Evolutionary conservation across 2,797 vertebrate genomes (phyloP).

Genomic region (Manis pentadactyla): DNA sequence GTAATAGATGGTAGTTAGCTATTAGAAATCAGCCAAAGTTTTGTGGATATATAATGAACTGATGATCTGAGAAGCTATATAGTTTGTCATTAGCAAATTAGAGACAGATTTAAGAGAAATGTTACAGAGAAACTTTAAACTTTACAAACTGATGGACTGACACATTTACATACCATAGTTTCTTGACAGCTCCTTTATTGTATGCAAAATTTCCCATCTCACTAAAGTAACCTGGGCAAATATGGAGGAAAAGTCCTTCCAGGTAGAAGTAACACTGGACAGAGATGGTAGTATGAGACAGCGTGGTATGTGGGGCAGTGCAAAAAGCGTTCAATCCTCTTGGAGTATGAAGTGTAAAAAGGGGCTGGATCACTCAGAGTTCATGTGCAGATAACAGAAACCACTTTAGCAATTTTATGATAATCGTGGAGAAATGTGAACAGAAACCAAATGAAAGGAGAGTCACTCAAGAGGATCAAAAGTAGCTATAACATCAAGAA

Average conservation of each 20-base stretch:
- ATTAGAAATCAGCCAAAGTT: not conserved
- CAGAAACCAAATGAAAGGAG: not conserved
- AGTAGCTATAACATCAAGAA: not conserved
- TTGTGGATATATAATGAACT: not conserved
- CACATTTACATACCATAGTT: not conserved
- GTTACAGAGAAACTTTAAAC: not conserved
- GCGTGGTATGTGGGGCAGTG: not conserved
- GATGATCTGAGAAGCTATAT: not conserved
- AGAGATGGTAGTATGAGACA: not conserved
- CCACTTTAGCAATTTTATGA: not conserved
- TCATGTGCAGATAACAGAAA: not conserved
- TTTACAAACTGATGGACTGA: not conserved
- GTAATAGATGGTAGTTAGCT: not conserved
- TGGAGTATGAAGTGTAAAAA: not conserved
- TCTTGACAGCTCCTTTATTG: not conserved
- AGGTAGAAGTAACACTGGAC: not conserved
- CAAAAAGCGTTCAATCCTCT: not conserved
- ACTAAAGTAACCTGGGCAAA: not conserved
- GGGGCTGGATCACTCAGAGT: not conserved
- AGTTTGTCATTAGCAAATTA: not conserved
- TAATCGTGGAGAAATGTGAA: not conserved
- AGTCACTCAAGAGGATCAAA: not conserved
- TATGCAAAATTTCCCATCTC: not conserved
- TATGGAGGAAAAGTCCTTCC: not conserved
- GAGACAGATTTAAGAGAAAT: slow-evolving; percentile 31